phyloP scores from a whole-genome alignment of 1,140 invertebrate species.

The Drosophila subobscura region DNA sequence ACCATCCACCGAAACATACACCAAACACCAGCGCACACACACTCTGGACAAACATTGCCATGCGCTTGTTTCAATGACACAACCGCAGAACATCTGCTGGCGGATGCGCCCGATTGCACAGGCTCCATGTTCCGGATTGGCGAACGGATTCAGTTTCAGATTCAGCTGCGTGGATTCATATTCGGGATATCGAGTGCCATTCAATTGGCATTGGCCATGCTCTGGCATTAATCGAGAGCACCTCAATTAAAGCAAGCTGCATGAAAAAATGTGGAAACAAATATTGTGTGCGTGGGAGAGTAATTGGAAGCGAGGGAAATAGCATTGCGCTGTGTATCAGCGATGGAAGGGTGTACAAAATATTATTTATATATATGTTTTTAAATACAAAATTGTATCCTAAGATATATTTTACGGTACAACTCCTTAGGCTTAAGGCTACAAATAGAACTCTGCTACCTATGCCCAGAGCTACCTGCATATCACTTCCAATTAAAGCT shows the following conservation, averaged over 20 bases:
- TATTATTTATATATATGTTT: too few species aligned
- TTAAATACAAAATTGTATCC: too few species aligned
- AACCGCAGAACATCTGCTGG: slow-evolving; percentile 69
- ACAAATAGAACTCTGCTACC: too few species aligned
- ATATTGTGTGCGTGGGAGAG: neutral
- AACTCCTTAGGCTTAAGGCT: too few species aligned
- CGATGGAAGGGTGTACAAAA: too few species aligned
- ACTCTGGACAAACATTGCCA: slow-evolving; percentile 54
- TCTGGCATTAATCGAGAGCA: slow-evolving; percentile 25
- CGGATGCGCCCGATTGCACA: slow-evolving; percentile 70
- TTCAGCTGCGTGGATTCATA: slow-evolving; percentile 4
- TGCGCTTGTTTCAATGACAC: slow-evolving; percentile 58
- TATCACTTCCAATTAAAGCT: neutral
- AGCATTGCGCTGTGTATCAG: too few species aligned
- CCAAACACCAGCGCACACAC: slow-evolving; percentile 9
- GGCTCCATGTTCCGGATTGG: slow-evolving; percentile 11
- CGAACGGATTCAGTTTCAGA: slow-evolving; percentile 25
- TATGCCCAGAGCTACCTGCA: too few species aligned
- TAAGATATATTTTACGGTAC: too few species aligned
- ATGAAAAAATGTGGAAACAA: neutral
- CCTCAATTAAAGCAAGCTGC: slow-evolving; percentile 7
- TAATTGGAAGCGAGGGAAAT: too few species aligned
- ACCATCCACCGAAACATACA: slow-evolving; percentile 9
- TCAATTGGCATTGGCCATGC: slow-evolving; percentile 25
- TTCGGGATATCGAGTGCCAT: slow-evolving; percentile 2